These are phyloP conservation scores for Glaucidium brasilianum DNA, from an alignment of 2,113 vertebrate species.

Conservation along the genomic window DNA sequence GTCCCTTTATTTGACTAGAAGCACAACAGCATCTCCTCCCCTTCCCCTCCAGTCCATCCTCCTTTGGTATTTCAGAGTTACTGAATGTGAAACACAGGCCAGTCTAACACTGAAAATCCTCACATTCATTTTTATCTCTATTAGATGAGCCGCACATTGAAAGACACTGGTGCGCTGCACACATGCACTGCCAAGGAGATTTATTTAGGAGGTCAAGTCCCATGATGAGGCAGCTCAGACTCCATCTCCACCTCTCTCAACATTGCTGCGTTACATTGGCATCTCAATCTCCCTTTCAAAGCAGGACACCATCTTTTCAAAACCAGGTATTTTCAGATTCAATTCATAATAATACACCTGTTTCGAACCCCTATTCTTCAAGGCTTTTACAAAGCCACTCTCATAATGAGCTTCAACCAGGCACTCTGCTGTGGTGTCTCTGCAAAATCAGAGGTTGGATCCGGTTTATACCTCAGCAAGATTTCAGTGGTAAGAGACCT, in stretches of 20 bases:
- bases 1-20: background rate
- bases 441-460: background rate
- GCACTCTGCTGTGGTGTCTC: background rate
- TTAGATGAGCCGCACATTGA: background rate
- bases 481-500: background rate
- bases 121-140: accelerated
- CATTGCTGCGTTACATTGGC: accelerated
- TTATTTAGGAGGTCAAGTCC: background rate
- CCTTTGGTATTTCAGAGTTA: background rate
- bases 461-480: background rate
- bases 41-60: background rate
- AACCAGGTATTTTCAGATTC: background rate
- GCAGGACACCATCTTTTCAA: background rate
- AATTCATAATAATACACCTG: background rate
- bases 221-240: accelerated
- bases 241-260: background rate
- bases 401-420: background rate
- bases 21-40: background rate
- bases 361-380: background rate
- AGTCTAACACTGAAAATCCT: background rate
- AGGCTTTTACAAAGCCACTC: background rate
- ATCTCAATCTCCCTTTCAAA: background rate
- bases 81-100: background rate
- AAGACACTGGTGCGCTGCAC: background rate
- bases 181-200: accelerated